Conservation (phyloP, 2,888 invertebrate genomes). For the Netelia inedita region DNA sequence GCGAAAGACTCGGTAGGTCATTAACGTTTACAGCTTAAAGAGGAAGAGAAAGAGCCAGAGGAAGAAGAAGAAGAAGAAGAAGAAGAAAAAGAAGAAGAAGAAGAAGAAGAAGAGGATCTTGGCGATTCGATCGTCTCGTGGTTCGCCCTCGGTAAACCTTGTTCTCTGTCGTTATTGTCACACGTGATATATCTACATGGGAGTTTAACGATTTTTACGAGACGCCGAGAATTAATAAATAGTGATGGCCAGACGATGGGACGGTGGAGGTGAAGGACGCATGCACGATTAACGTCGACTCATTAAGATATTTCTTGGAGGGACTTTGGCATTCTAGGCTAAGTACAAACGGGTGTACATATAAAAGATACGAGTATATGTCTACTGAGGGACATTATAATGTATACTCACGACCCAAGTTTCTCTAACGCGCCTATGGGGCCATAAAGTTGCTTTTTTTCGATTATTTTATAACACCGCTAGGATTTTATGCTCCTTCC, state of each 20-base stretch:
- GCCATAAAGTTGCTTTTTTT: constrained; percentile 71
- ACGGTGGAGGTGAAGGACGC: constrained; percentile 5
- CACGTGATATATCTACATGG: constrained; percentile 42
- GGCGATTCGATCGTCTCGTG: neutral
- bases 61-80: too few relatives aligned
- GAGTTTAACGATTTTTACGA: constrained; percentile 58
- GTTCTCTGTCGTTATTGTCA: constrained; percentile 41
- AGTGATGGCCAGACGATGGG: constrained; percentile 27
- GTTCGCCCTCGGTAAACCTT: neutral
- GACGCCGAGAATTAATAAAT: constrained; percentile 41
- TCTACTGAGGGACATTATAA: neutral
- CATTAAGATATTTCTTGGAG: constrained; percentile 74
- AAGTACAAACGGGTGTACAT: neutral
- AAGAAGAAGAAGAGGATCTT: too few relatives aligned
- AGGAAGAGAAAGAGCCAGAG: too few relatives aligned
- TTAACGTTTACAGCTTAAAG: constrained; percentile 9
- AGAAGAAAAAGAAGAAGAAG: too few relatives aligned
- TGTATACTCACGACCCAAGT: constrained; percentile 12
- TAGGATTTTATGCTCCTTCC: constrained; percentile 66
- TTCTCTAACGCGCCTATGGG: constrained; percentile 41
- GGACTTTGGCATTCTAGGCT: constrained; percentile 66
- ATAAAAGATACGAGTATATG: constrained; percentile 1
- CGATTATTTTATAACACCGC: constrained; percentile 77
- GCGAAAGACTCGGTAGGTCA: constrained; percentile 6
- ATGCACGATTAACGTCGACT: constrained; percentile 71